Conservation (phyloP, 2,888 invertebrate species). For the Chymomyza fuscimana region DNA sequence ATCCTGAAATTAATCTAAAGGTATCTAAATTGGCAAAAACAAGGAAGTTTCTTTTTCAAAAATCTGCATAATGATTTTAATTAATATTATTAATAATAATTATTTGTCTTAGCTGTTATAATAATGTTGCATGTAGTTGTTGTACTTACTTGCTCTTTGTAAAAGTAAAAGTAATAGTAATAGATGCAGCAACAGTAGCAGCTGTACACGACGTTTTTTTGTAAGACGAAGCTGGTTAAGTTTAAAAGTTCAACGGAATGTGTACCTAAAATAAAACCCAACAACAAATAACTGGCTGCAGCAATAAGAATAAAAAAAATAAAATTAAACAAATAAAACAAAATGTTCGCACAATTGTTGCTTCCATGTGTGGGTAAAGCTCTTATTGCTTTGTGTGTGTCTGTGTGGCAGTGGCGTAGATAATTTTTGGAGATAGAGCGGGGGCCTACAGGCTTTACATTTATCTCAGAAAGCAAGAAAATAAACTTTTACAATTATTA, state of each 20-base stretch:
- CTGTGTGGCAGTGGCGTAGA: no score
- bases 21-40: no score
- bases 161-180: background rate
- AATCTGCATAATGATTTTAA: no score
- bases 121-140: background rate
- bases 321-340: conserved; percentile 9
- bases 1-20: no score
- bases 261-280: conserved; percentile 60
- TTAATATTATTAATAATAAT: no score
- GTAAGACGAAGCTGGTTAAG: conserved; percentile 22
- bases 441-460: no score
- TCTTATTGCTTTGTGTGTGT: background rate
- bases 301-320: conserved; percentile 12
- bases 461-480: no score
- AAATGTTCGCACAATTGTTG: conserved; percentile 10
- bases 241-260: conserved; percentile 50
- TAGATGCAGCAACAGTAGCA: background rate
- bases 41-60: no score
- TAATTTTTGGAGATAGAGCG: no score
- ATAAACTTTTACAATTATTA: no score
- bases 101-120: no score
- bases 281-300: conserved; percentile 33
- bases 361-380: background rate
- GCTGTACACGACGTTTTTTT: no score
- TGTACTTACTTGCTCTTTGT: conserved; percentile 18